A percentile compares a stretch with the other conserved stretches of the same genome.
phyloP scores from a whole-genome alignment of 2,797 vertebrate genomes.

The Aulostomus chinensis region DNA sequence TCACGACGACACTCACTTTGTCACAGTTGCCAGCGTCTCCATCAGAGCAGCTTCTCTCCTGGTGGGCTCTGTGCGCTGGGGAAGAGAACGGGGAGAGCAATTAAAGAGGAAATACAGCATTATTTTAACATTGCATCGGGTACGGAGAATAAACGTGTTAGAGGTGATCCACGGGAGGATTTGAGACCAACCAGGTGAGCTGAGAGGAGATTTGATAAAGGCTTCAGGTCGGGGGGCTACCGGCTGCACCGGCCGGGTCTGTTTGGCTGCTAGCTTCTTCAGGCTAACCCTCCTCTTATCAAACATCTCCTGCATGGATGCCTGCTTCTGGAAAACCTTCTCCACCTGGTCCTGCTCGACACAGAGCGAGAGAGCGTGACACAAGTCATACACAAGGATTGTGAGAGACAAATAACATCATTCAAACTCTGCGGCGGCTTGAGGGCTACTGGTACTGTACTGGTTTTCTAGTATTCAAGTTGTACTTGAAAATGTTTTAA shows the following conservation, averaged over 20 bases:
- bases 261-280: conserved; percentile 96
- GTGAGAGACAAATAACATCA: too few relatives aligned
- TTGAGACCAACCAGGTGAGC: conserved; percentile 82
- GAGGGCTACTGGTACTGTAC: too few relatives aligned
- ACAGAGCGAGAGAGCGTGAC: too few relatives aligned
- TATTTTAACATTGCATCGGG: too few relatives aligned
- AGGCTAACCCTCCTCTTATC: conserved; percentile 92
- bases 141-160: too few relatives aligned
- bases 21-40: conserved; percentile 73
- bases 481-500: too few relatives aligned
- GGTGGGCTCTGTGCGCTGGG: conserved; percentile 78
- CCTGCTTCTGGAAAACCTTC: conserved; percentile 93
- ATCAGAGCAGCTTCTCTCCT: conserved; percentile 72
- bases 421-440: too few relatives aligned
- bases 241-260: conserved; percentile 93
- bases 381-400: too few relatives aligned
- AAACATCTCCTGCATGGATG: conserved; percentile 95
- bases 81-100: neutral
- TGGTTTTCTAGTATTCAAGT: too few relatives aligned
- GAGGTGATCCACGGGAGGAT: neutral
- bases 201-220: conserved; percentile 88
- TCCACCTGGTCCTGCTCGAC: conserved; percentile 88
- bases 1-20: conserved; percentile 72
- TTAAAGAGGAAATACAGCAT: neutral
- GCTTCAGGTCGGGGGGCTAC: conserved; percentile 96